Evolutionary conservation across 2,888 invertebrate species (phyloP).

Genomic region (Napeogenes sylphis): DNA sequence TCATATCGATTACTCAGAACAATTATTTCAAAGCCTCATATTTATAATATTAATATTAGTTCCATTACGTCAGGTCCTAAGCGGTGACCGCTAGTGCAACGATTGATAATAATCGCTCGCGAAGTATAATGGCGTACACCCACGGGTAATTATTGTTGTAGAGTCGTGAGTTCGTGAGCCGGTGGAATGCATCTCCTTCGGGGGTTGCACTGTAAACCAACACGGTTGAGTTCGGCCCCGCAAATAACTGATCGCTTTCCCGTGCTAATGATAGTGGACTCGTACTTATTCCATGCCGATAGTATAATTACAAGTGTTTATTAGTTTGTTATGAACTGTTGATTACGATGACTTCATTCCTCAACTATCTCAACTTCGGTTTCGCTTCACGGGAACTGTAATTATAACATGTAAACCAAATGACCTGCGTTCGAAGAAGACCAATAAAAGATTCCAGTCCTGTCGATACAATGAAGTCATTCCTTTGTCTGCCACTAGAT

Average conservation of each 20-base stretch:
- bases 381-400: slow-evolving; percentile 20
- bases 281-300: slow-evolving; percentile 69
- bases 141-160: slow-evolving; percentile 78
- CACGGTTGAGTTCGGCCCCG: slow-evolving; percentile 61
- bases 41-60: slow-evolving; percentile 75
- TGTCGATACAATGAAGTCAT: slow-evolving; percentile 69
- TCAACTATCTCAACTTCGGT: not conserved
- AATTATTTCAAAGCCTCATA: slow-evolving; percentile 45
- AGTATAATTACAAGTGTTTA: slow-evolving; percentile 73
- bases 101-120: slow-evolving; percentile 78
- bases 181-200: slow-evolving; percentile 77
- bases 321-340: slow-evolving; percentile 40
- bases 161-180: slow-evolving; percentile 77
- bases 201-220: slow-evolving; percentile 76
- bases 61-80: slow-evolving; percentile 72
- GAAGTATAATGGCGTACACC: slow-evolving; percentile 78
- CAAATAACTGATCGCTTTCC: slow-evolving; percentile 75
- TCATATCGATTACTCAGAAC: slow-evolving; percentile 46
- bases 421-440: slow-evolving; percentile 50
- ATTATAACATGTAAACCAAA: slow-evolving; percentile 19
- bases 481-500: slow-evolving; percentile 58
- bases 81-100: slow-evolving; percentile 74
- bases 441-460: slow-evolving; percentile 52
- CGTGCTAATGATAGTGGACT: slow-evolving; percentile 74
- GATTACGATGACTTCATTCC: not conserved